Base-by-base conservation (phyloP, 2,113 vertebrate species). In the Mastomys natalensis region DNA sequence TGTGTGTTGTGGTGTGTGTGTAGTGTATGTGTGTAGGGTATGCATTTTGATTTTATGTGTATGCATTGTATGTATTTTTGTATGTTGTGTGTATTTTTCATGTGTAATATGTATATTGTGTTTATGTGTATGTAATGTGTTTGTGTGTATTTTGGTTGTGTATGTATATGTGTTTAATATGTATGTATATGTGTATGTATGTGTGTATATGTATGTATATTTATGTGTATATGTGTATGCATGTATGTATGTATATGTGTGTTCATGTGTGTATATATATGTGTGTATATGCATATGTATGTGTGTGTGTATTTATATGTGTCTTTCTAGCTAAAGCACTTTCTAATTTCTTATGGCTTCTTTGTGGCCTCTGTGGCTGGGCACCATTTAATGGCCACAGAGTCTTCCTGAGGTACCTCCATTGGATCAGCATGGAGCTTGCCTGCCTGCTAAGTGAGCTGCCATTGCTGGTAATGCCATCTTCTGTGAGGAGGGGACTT, bases 391-490 rank as follows among this genome's bases (percentile, higher is more conserved):
- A 37, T 16, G 31, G 17, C 1, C 37, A 58, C 5, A n/a, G 12
- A 43, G 15, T 51, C 72, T 9, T 34, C n/a, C 16, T 0, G 8
- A 77, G 19, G 2, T 62, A 37, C 7, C 0, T 9, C 0, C 13
- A n/a, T n/a, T 55, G 12, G 26, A 48, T 53, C 45, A n/a, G 4
- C 21, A 3, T 29, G 2, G 2, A 31, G 17, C 3, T 7, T 26
- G 48, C 51, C 6, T 3, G 3, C 40, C 76, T 66, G 31, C 19
- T 8, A 1, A 4, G 13, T 0, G 0, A 11, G 13, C n/a, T 9
- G 8, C 1, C 21, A 19, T 1, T 37, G 13, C 8, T 26, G 58
- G 29, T 9, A 0, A 34, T 3, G 13, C 6, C n/a, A 31, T 15
- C 5, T 64, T 37, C 24, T 48, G 2, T 15, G 40, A 17, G 12